Evolutionary conservation across 1,140 invertebrate species (phyloP).

Genomic region (Diplogasteroides magnus): DNA sequence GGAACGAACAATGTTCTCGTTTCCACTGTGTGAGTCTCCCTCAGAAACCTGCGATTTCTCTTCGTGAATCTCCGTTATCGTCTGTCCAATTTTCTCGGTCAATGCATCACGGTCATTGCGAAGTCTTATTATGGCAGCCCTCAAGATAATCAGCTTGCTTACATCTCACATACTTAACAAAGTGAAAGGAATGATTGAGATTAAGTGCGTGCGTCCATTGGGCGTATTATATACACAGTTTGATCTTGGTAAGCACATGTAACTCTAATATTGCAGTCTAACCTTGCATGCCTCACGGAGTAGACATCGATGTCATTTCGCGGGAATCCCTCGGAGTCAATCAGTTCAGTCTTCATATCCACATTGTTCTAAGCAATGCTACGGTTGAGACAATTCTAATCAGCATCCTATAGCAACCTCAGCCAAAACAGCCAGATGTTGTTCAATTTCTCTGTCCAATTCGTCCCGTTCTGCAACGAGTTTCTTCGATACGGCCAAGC

Average conservation of each 20-base stretch:
- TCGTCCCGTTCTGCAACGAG: slow-evolving; percentile 19
- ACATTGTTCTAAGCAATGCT: slow-evolving; percentile 19
- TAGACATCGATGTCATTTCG: slow-evolving; percentile 21
- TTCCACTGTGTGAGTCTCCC: background rate
- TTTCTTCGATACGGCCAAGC: slow-evolving; percentile 8
- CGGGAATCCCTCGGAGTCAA: slow-evolving; percentile 24
- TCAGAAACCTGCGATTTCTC: background rate
- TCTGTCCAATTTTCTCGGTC: background rate
- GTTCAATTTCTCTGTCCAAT: slow-evolving; percentile 14
- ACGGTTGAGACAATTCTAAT: too few relatives aligned
- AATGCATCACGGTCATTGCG: background rate
- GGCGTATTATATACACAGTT: too few relatives aligned
- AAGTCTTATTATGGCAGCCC: background rate
- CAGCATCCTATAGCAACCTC: too few relatives aligned
- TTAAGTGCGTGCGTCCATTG: too few relatives aligned
- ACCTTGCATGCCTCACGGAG: slow-evolving; percentile 19
- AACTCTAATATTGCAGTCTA: too few relatives aligned
- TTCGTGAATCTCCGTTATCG: background rate
- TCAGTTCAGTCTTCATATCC: slow-evolving; percentile 18
- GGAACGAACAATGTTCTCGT: too few relatives aligned
- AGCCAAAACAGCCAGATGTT: slow-evolving; percentile 7
- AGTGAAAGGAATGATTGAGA: too few relatives aligned
- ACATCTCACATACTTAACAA: too few relatives aligned
- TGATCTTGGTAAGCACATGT: too few relatives aligned
- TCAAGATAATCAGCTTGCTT: too few relatives aligned